Base-by-base conservation (phyloP, 1,140 invertebrate species). In the Lasaia peninsularis region DNA sequence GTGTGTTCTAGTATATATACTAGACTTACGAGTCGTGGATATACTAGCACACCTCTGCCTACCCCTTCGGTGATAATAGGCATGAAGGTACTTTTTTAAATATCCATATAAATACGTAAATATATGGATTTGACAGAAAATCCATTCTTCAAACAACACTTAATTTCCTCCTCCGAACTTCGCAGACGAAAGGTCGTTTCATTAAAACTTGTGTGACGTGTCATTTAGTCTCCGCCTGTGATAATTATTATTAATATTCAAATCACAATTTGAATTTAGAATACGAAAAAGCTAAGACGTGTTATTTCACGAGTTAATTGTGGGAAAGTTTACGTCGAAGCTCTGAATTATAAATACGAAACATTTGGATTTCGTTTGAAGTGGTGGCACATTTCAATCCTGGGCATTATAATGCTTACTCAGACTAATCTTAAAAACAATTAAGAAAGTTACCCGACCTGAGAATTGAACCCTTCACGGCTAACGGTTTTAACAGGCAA, bases 191-290 rank as follows among this genome's bases (percentile, higher is more conserved):
- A 76, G 73, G 67, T 69, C 67, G 71, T 83, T 86, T 86, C 85
- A 86, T 88, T 88, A 82, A 88, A 88, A 88, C 81, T 88, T 85
- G 73, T 74, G 80, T 88, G 83, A 88, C 85, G 81, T 86, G 76
- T 88, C 85, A 86, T 88, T 88, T 85, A 88, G 78, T 69, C 64
- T 68, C 78, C 60, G 71, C 73, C 73, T 64, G 67, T 63, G 65
- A 72, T 81, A 81, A 85, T 84, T 86, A 87, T 87, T 85, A 85
- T 87, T 85, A 85, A 82, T 86, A 87, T 86, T 86, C 80, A 86
- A 87, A 87, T 84, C 79, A 71, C 81, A 78, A 81, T 80, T 77
- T 70, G 52, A 69, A 81, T 70, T 68, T 71, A 72, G 71, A 68
- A 60, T 58, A 78, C 67, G 84, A 85, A 84, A 79, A 87, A 85